Conservation (phyloP, 2,888 invertebrate species). For the Nemurella pictetii region DNA sequence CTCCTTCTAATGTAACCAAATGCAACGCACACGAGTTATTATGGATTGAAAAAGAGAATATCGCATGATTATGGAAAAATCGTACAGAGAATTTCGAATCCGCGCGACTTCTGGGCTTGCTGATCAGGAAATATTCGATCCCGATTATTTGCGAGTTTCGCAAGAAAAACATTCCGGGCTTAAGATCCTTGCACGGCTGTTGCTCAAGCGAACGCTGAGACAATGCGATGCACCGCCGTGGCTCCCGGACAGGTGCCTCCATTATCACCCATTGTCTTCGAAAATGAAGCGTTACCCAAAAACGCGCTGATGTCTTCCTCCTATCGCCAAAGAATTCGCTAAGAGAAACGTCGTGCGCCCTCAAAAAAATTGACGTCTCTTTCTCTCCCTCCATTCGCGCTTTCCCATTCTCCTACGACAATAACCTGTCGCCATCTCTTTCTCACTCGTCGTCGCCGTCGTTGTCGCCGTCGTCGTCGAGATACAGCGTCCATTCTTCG, state of each 20-base stretch:
- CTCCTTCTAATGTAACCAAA: too few species aligned
- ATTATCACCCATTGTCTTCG: neutral
- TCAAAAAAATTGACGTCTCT: neutral
- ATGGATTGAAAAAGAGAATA: too few species aligned
- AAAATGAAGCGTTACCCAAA: neutral
- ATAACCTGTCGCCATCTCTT: neutral
- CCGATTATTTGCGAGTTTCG: too few species aligned
- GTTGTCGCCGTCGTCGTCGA: neutral
- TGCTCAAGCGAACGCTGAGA: too few species aligned
- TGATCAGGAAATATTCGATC: too few species aligned
- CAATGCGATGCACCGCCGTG: too few species aligned
- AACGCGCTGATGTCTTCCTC: neutral
- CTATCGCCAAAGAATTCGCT: neutral
- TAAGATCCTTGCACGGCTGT: too few species aligned
- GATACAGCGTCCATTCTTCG: constrained; percentile 4
- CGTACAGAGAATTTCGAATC: too few species aligned
- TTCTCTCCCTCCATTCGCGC: neutral
- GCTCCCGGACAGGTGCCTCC: neutral
- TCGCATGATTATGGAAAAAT: too few species aligned
- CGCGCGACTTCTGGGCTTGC: too few species aligned
- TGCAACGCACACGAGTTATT: too few species aligned
- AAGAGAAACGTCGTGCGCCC: neutral
- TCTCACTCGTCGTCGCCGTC: constrained; percentile 6
- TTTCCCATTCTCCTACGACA: constrained; percentile 18
- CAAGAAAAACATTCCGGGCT: too few species aligned